phyloP scores from a whole-genome alignment of 2,113 vertebrate species.

The Passer domesticus region DNA sequence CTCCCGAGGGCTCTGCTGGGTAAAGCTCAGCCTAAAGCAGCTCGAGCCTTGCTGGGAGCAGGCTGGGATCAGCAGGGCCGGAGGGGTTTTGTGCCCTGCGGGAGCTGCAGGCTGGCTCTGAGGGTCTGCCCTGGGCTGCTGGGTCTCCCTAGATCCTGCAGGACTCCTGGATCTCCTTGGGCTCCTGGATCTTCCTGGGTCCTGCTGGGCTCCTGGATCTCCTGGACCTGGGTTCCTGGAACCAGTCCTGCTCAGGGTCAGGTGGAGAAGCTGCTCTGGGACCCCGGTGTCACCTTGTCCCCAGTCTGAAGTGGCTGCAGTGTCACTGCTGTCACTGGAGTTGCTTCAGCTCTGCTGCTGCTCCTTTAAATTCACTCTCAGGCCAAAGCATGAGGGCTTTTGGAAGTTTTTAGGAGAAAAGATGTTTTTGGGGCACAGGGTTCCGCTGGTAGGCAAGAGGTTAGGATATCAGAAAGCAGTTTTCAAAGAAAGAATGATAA shows the following conservation, averaged over 20 bases:
- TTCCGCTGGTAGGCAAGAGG: neutral
- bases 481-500: neutral
- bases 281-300: fast-evolving
- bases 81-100: fast-evolving
- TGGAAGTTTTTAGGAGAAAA: fast-evolving
- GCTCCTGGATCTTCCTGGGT: no score
- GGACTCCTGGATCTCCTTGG: no score
- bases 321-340: fast-evolving
- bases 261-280: neutral
- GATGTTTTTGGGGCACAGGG: fast-evolving
- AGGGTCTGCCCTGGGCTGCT: neutral
- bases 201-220: no score
- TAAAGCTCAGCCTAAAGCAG: neutral
- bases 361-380: neutral
- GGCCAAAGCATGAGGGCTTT: fast-evolving
- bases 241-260: fast-evolving
- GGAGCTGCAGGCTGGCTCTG: neutral
- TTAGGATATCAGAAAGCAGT: neutral
- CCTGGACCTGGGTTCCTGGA: fast-evolving
- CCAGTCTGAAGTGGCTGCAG: neutral
- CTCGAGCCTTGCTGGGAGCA: fast-evolving
- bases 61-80: neutral
- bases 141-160: no score
- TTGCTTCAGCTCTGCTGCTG: neutral
- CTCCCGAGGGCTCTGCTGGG: fast-evolving